phyloP scores from a whole-genome alignment of 1,140 invertebrate species.

The Cardiocondyla obscurior region DNA sequence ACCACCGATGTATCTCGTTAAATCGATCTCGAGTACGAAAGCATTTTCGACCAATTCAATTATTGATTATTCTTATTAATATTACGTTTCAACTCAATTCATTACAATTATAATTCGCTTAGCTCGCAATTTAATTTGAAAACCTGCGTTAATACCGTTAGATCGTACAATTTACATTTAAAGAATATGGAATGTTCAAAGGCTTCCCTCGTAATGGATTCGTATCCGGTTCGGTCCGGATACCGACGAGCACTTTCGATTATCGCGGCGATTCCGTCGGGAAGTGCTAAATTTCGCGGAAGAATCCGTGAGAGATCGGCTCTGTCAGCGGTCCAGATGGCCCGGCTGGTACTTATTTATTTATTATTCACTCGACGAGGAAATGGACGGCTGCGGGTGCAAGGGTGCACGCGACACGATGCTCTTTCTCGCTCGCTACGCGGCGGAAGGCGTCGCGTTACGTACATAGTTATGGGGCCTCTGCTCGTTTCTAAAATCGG shows the following conservation, averaged over 20 bases:
- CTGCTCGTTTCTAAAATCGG: constrained; percentile 82
- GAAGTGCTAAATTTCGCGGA: background rate
- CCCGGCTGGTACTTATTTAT: constrained; percentile 44
- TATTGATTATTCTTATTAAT: background rate
- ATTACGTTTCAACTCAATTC: background rate
- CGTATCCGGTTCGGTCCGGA: background rate
- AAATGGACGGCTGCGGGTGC: background rate
- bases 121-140: background rate
- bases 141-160: background rate
- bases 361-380: background rate
- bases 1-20: background rate
- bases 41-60: background rate
- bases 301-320: background rate
- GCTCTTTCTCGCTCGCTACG: background rate
- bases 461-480: constrained; percentile 64
- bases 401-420: constrained; percentile 32
- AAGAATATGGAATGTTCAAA: background rate
- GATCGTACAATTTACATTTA: background rate
- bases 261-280: background rate
- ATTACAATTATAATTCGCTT: background rate
- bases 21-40: background rate
- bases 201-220: background rate
- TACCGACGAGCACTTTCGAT: background rate
- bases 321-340: constrained; percentile 29
- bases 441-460: constrained; percentile 51